Evolutionary conservation across 2,888 invertebrate species (phyloP), one percentile per base, ranked within the genome.

Genomic region (Megaustenia siamemsis): DNA sequence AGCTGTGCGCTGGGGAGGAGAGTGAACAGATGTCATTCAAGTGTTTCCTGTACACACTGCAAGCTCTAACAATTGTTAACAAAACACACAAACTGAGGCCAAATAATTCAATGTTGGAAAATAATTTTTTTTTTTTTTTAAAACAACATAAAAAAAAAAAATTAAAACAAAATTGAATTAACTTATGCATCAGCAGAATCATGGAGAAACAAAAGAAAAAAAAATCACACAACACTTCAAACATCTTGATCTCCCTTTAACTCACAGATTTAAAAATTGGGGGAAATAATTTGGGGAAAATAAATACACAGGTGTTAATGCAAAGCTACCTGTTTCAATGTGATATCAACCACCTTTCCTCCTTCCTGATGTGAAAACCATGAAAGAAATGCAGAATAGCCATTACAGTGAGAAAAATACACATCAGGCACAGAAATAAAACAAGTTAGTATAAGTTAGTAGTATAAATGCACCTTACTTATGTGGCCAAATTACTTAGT

Each of bases 291-390:
- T n/a, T 71, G 71, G 28, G 21, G 8, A 76, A n/a, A 21, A 38
- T 3, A 18, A 53, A 49, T 53, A 35, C 75, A 75, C 32, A 21
- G 21, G 15, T 28, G 73, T 73, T 24, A 35, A 49, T 45, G 73
- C 49, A 49, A 2, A 69, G 28, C 45, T 82, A 82, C 82, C 82
- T 82, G 82, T 63, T 82, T 82, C 40, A 82, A 82, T 60, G 35
- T 75, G 60, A 69, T 35, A 49, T 82, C 75, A 60, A 73, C 82
- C 63, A 69, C 35, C 49, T 75, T 75, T 75, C 82, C 82, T 82
- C 40, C 75, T 28, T 82, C 82, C 82, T 82, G 82, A 28, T 53
- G 60, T 28, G 75, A 75, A 8, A 49, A 66, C 15, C 68, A 80
- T 80, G 80, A 69, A 80, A 80, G 69, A 80, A 80, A 80, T 66